Percentiles rank a stretch among this genome's conserved stretches.
These are phyloP conservation scores for Promerops cafer DNA, from an alignment of 2,113 vertebrate species.

Conservation along the genomic window DNA sequence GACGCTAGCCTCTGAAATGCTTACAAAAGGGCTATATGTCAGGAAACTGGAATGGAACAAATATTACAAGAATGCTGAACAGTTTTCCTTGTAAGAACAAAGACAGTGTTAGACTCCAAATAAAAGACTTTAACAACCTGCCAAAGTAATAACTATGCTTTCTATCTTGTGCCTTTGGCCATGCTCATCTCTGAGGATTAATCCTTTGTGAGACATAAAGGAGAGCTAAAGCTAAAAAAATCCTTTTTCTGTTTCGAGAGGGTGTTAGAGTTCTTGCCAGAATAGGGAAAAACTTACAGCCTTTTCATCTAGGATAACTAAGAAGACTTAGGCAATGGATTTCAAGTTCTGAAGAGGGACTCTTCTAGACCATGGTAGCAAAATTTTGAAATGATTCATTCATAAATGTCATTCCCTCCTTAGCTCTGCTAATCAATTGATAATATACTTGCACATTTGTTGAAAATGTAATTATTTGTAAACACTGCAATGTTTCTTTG, in stretches of 20 bases:
- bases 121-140: constrained; percentile 12
- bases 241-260: background rate
- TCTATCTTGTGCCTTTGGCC: background rate
- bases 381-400: background rate
- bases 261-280: background rate
- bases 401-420: background rate
- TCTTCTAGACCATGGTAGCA: background rate
- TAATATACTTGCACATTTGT: background rate
- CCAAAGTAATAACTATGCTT: background rate
- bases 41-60: background rate
- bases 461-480: background rate
- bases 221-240: background rate
- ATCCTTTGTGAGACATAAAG: background rate
- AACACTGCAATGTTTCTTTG: background rate
- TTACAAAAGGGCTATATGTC: background rate
- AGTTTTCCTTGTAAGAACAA: background rate
- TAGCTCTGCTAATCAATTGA: background rate
- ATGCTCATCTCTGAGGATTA: background rate
- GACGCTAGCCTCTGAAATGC: background rate
- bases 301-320: background rate
- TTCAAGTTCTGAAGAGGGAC: background rate
- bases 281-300: background rate
- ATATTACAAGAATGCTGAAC: background rate
- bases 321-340: background rate
- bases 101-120: constrained; percentile 8